phyloP scores from a whole-genome alignment of 2,113 vertebrate species.

The Grammomys surdaster region DNA sequence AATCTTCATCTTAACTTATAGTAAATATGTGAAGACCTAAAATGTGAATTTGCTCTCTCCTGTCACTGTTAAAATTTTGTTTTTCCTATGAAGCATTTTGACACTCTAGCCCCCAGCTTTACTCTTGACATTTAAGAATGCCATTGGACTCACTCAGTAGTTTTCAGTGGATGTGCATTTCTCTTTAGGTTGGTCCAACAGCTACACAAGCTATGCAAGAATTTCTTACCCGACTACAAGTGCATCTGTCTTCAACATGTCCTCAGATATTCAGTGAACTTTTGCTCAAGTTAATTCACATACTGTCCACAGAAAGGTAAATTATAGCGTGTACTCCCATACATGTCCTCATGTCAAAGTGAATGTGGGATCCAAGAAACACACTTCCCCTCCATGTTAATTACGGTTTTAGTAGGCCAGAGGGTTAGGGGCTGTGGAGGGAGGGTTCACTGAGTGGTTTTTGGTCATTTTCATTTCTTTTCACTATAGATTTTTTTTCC shows the following conservation, averaged over 20 bases:
- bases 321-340: not conserved
- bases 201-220: slow-evolving; percentile 99
- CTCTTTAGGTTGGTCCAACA: slow-evolving; percentile 95
- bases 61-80: not conserved
- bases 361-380: not conserved
- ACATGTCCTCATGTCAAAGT: not conserved
- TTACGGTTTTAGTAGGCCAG: not conserved
- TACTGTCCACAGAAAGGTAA: slow-evolving; percentile 98
- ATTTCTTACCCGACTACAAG: slow-evolving; percentile 97
- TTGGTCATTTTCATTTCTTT: slow-evolving; percentile 27
- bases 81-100: not conserved
- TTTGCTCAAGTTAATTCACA: slow-evolving; percentile 97
- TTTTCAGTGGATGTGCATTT: slow-evolving; percentile 49
- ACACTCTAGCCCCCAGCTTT: not conserved
- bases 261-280: slow-evolving; percentile 99
- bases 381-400: not conserved
- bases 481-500: not conserved
- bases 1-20: not conserved
- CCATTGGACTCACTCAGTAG: not conserved
- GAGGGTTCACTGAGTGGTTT: not conserved
- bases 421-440: not conserved
- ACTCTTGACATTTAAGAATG: not conserved
- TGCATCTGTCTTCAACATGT: slow-evolving; percentile 97
- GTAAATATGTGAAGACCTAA: not conserved
- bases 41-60: not conserved